A percentile compares a stretch with the other conserved stretches of the same genome.
Evolutionary conservation across 2,797 vertebrate species (phyloP).

Genomic region (Crax fasciolata): DNA sequence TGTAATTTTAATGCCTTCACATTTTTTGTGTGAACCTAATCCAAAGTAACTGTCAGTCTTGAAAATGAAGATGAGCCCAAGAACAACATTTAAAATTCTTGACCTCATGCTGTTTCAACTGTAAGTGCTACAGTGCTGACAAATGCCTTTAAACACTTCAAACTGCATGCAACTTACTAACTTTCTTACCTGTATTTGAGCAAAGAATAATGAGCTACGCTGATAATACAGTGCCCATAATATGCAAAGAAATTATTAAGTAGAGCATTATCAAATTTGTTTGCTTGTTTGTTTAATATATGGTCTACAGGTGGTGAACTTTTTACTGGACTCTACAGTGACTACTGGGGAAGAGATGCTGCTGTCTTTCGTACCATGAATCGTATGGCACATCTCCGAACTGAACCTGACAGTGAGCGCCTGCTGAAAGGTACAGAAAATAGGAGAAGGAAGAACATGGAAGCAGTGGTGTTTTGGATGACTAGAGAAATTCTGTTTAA

Average conservation of each 20-base stretch:
- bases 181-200: neutral
- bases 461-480: neutral
- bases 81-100: neutral
- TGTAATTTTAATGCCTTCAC: neutral
- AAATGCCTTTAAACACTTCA: neutral
- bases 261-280: neutral
- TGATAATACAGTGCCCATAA: neutral
- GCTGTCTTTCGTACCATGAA: constrained; percentile 90
- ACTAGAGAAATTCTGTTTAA: neutral
- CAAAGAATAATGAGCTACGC: neutral
- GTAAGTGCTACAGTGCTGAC: neutral
- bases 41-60: neutral
- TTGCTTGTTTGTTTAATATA: neutral
- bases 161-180: neutral
- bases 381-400: constrained; percentile 88
- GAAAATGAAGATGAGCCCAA: neutral
- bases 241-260: rapidly evolving
- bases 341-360: constrained; percentile 96
- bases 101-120: neutral
- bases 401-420: constrained; percentile 91
- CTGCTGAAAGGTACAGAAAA: constrained; percentile 88
- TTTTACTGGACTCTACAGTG: constrained; percentile 93
- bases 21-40: neutral
- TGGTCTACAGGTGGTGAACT: constrained; percentile 87
- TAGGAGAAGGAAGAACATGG: neutral